These are phyloP conservation scores for Anas platyrhynchos DNA, from an alignment of 2,113 vertebrate genomes.

Conservation along the genomic window DNA sequence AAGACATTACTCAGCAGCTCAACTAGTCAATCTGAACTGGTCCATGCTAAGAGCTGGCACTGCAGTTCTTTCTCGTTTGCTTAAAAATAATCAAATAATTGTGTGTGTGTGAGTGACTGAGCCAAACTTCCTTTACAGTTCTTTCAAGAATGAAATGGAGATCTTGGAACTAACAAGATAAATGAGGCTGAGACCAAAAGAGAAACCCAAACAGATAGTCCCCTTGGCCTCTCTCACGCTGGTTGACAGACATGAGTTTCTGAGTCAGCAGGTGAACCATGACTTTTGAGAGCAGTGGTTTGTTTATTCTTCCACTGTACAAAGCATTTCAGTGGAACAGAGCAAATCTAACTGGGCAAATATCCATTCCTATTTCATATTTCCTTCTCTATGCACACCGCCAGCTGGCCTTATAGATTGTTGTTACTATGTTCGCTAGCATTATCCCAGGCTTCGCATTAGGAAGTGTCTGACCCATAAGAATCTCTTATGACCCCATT, in stretches of 20 bases:
- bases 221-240: constrained; percentile 30
- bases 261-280: constrained; percentile 52
- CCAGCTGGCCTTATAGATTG: not conserved
- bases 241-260: constrained; percentile 36
- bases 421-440: not conserved
- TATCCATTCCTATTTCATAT: constrained; percentile 12
- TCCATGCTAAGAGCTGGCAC: not conserved
- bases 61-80: constrained; percentile 24
- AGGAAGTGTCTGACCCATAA: constrained; percentile 12
- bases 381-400: not conserved
- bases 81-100: constrained; percentile 33
- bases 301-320: constrained; percentile 50
- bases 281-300: constrained; percentile 47
- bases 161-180: constrained; percentile 46
- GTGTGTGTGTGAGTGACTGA: not conserved
- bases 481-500: not conserved
- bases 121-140: constrained; percentile 3
- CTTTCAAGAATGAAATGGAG: constrained; percentile 31
- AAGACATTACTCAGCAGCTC: not conserved
- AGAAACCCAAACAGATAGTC: constrained; percentile 48
- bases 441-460: not conserved
- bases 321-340: constrained; percentile 23
- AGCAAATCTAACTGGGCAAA: not conserved
- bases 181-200: constrained; percentile 25
- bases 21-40: not conserved